Conservation (phyloP, 2,888 invertebrate genomes). For the Vesta saturnalis region DNA sequence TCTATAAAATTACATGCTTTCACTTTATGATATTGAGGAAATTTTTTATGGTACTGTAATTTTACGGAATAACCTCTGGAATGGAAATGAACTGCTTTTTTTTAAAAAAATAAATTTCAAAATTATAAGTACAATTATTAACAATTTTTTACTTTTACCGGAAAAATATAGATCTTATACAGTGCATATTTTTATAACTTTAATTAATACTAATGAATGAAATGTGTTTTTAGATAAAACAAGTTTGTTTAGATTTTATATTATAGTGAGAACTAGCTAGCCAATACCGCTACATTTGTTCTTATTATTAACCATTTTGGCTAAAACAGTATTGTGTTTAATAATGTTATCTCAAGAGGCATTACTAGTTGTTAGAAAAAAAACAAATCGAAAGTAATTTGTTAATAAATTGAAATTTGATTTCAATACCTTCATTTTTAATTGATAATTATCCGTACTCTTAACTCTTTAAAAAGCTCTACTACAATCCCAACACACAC, state of each 20-base stretch:
- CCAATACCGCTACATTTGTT: neutral
- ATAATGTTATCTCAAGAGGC: neutral
- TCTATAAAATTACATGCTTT: neutral
- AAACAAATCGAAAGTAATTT: neutral
- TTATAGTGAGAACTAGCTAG: constrained; percentile 12
- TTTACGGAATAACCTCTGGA: neutral
- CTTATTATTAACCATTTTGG: neutral
- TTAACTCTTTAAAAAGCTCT: constrained; percentile 6
- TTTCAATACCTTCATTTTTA: constrained; percentile 5
- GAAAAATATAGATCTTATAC: constrained; percentile 5
- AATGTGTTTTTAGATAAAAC: constrained; percentile 2
- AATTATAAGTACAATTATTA: neutral
- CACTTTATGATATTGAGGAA: neutral
- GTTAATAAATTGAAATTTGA: constrained; percentile 1
- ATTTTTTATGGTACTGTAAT: neutral
- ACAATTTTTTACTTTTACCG: neutral
- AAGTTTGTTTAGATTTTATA: constrained; percentile 11
- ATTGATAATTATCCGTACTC: neutral
- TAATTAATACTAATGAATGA: neutral
- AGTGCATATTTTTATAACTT: constrained; percentile 10
- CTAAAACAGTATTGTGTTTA: neutral
- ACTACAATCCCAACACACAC: neutral
- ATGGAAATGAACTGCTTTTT: neutral
- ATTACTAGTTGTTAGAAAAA: constrained; percentile 6
- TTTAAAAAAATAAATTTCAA: neutral